phyloP scores from a whole-genome alignment of 2,113 vertebrate species.

The Ciconia boyciana region DNA sequence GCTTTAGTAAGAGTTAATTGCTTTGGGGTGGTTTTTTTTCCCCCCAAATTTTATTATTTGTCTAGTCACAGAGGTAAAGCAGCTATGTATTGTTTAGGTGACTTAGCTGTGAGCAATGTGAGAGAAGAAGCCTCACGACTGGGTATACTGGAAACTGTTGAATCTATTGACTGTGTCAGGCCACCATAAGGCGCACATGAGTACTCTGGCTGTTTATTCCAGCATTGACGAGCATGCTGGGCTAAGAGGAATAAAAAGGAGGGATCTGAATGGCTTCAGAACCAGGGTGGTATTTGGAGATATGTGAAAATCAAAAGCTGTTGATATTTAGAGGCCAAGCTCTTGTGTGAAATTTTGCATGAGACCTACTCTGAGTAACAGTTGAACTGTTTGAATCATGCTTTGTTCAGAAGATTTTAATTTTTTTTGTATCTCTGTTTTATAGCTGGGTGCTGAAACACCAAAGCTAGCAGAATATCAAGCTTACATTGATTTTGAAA shows the following conservation, averaged over 20 bases:
- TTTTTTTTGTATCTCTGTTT: neutral
- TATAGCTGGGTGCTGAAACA: slow-evolving; percentile 86
- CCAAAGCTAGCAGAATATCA: slow-evolving; percentile 94
- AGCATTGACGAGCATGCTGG: fast-evolving
- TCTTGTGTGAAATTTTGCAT: neutral
- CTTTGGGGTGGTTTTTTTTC: neutral
- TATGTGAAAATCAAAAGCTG: neutral
- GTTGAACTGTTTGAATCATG: neutral
- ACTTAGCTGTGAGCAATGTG: neutral
- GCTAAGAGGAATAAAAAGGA: neutral
- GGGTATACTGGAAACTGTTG: neutral
- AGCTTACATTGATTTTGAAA: slow-evolving; percentile 90
- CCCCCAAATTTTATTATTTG: neutral
- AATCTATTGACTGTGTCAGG: neutral
- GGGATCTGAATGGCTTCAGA: neutral
- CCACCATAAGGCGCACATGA: neutral
- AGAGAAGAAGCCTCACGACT: neutral
- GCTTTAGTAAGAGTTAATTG: neutral
- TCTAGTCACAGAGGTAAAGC: neutral
- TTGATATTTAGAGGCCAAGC: neutral
- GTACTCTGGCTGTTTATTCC: neutral
- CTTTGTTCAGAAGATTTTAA: neutral
- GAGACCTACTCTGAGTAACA: neutral
- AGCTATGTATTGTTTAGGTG: neutral
- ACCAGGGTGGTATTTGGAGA: neutral